Evolutionary conservation across 2,113 vertebrate species (phyloP).

Genomic region (Macrotus californicus): DNA sequence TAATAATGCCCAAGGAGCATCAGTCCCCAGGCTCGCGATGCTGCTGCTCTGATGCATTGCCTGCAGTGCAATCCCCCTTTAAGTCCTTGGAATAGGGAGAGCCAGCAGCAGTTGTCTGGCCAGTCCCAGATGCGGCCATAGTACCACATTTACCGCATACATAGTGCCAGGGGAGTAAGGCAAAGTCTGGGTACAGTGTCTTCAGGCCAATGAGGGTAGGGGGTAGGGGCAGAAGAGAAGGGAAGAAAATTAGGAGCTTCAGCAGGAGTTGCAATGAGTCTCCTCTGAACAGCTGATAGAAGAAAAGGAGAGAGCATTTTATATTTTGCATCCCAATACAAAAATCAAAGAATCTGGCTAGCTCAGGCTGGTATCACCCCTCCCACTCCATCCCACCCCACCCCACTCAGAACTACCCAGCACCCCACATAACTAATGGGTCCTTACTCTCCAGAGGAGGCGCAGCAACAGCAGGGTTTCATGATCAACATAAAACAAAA

Average conservation of each 20-base stretch:
- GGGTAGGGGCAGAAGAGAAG: slow-evolving; percentile 65
- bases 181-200: slow-evolving; percentile 68
- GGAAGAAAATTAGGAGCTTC: slow-evolving; percentile 73
- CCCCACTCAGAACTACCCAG: slow-evolving; percentile 34
- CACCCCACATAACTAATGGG: slow-evolving; percentile 60
- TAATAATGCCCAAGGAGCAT: slow-evolving; percentile 75
- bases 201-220: slow-evolving; percentile 65
- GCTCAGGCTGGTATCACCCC: slow-evolving; percentile 2
- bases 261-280: slow-evolving; percentile 73
- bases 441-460: slow-evolving; percentile 30
- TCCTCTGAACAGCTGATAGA: slow-evolving; percentile 80
- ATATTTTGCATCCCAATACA: slow-evolving; percentile 61
- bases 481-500: slow-evolving; percentile 51
- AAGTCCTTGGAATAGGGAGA: slow-evolving; percentile 68
- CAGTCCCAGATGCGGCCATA: slow-evolving; percentile 66
- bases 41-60: slow-evolving; percentile 76
- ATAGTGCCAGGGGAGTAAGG: slow-evolving; percentile 57
- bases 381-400: slow-evolving; percentile 31
- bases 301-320: slow-evolving; percentile 80
- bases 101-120: slow-evolving; percentile 68
- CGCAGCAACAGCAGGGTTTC: neutral
- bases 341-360: slow-evolving; percentile 57
- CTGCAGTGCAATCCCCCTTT: slow-evolving; percentile 75
- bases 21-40: slow-evolving; percentile 71
- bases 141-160: slow-evolving; percentile 58